A percentile compares a stretch with the other conserved stretches of the same genome.
These are phyloP conservation scores for Latheticus oryzae DNA, from an alignment of 2,888 invertebrate genomes.

Conservation along the genomic window DNA sequence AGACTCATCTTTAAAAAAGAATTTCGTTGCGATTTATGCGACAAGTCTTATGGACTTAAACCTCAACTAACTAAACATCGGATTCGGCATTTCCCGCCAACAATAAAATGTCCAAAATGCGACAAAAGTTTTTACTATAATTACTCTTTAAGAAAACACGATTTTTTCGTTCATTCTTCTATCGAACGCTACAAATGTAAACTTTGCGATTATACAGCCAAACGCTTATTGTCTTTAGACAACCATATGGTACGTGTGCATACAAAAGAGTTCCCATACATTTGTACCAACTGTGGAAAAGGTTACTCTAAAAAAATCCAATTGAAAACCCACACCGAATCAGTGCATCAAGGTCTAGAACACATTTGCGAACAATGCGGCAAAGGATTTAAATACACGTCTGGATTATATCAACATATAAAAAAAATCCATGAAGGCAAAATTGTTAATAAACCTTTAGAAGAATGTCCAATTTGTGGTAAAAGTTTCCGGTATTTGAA, in stretches of 20 bases:
- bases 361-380: conserved; percentile 13
- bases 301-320: conserved; percentile 6
- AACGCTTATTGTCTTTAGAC: background rate
- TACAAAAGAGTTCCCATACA: conserved; percentile 15
- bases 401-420: conserved; percentile 5
- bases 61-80: conserved; percentile 6
- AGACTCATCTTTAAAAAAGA: no score
- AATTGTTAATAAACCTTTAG: no score
- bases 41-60: background rate
- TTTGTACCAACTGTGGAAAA: conserved; percentile 14
- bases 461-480: no score
- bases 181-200: conserved; percentile 1
- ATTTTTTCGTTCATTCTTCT: background rate
- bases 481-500: no score
- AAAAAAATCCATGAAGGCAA: conserved; percentile 9
- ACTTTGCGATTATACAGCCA: conserved; percentile 4
- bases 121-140: conserved; percentile 7
- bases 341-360: conserved; percentile 10
- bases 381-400: conserved; percentile 16
- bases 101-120: conserved; percentile 7
- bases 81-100: conserved; percentile 1
- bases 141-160: conserved; percentile 7
- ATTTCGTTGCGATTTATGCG: conserved; percentile 7
- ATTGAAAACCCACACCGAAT: conserved; percentile 1
- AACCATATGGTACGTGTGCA: conserved; percentile 10